Evolutionary conservation across 2,797 vertebrate genomes (phyloP).

Genomic region (Tapera naevia): DNA sequence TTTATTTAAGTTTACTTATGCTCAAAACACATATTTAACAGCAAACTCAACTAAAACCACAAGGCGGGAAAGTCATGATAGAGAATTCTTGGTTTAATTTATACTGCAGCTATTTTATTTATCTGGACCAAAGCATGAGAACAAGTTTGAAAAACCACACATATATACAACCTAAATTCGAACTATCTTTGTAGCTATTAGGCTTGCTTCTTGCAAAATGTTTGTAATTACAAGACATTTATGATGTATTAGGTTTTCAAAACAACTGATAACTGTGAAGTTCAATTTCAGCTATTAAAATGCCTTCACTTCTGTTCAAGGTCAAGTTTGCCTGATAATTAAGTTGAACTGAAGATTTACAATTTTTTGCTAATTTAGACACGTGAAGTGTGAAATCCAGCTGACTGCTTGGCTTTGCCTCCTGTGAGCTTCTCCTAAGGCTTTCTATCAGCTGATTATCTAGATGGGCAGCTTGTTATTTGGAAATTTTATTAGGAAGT

Average conservation of each 20-base stretch:
- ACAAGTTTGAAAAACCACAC: not conserved
- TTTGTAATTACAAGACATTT: not conserved
- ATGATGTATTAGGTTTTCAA: conserved; percentile 1
- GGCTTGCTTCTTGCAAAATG: not conserved
- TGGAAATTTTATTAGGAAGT: not conserved
- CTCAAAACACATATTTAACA: not conserved
- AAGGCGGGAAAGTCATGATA: not conserved
- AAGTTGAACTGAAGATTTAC: not conserved
- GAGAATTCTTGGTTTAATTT: conserved; percentile 23
- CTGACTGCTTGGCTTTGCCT: not conserved
- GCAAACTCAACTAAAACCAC: conserved; percentile 8
- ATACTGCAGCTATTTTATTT: conserved; percentile 2
- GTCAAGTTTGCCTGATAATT: not conserved
- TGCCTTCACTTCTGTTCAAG: not conserved
- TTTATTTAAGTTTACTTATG: conserved; percentile 12
- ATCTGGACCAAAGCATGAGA: not conserved
- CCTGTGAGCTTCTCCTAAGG: not conserved
- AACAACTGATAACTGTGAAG: not conserved
- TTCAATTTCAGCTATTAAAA: not conserved
- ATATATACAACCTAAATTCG: not conserved
- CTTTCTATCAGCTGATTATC: not conserved
- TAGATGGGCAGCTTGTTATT: not conserved
- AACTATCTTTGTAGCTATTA: not conserved
- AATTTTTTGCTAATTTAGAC: not conserved
- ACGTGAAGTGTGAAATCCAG: not conserved